Percentiles rank a stretch among this genome's conserved stretches.
phyloP scores from a whole-genome alignment of 2,888 invertebrate genomes.

The Lycophotia porphyrea region DNA sequence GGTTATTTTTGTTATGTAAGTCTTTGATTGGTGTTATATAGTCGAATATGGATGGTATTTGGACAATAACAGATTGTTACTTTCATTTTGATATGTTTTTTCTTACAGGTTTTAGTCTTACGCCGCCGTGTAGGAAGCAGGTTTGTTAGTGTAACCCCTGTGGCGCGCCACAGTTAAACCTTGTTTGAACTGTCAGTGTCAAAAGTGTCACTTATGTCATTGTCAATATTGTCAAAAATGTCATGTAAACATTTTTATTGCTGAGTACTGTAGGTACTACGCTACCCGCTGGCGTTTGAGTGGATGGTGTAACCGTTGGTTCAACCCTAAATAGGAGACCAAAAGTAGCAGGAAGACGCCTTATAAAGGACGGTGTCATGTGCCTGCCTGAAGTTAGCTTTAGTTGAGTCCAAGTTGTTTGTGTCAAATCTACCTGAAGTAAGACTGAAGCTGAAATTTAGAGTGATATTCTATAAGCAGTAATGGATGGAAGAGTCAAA shows the following conservation, averaged over 20 bases:
- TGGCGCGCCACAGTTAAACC: too few species aligned
- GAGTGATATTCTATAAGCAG: not conserved
- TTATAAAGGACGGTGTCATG: not conserved
- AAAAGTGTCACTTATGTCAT: too few species aligned
- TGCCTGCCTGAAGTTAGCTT: not conserved
- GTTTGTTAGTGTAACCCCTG: not conserved
- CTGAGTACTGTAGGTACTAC: too few species aligned
- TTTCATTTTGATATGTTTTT: conserved; percentile 26
- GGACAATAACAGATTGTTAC: conserved; percentile 5
- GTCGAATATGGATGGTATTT: not conserved
- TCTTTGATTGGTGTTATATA: conserved; percentile 43
- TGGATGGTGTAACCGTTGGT: too few species aligned
- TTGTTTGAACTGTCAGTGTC: too few species aligned
- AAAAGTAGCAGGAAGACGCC: not conserved
- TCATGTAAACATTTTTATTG: too few species aligned
- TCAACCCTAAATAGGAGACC: not conserved
- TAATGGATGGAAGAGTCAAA: not conserved
- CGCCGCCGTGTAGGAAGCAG: too few species aligned
- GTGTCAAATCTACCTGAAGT: not conserved
- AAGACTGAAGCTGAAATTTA: not conserved
- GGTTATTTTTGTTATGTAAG: conserved; percentile 43
- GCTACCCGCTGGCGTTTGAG: too few species aligned
- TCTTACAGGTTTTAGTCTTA: not conserved
- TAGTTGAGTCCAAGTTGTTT: not conserved
- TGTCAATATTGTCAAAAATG: too few species aligned